Conservation (phyloP, 2,888 invertebrate species). For the Drosophila maculinotata region DNA sequence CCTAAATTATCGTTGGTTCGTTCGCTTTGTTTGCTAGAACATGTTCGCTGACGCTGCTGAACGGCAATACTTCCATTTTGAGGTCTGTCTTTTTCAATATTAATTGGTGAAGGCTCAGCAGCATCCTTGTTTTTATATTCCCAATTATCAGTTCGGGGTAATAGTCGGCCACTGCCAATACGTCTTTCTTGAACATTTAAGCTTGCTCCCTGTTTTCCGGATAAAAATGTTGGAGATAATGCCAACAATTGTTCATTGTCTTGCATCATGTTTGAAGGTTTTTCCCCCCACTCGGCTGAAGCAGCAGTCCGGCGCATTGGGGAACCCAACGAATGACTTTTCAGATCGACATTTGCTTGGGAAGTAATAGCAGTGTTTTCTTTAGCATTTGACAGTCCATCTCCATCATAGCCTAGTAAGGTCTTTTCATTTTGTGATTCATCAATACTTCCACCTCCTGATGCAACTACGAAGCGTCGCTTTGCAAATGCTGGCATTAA, state of each 20-base stretch:
- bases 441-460: conserved; percentile 17
- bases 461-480: conserved; percentile 68
- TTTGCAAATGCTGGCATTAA: conserved; percentile 85
- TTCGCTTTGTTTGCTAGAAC: conserved; percentile 38
- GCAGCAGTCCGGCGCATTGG: conserved; percentile 10
- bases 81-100: conserved; percentile 45
- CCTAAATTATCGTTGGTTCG: conserved; percentile 29
- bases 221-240: conserved; percentile 53
- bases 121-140: conserved; percentile 83
- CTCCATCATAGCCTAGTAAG: conserved; percentile 26
- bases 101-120: conserved; percentile 21
- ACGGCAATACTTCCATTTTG: conserved; percentile 34
- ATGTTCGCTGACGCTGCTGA: conserved; percentile 53
- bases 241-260: conserved; percentile 48
- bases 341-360: conserved; percentile 5
- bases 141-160: conserved; percentile 87
- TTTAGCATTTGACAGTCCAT: neutral
- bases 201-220: conserved; percentile 35
- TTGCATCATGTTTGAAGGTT: conserved; percentile 12
- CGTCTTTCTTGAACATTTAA: conserved; percentile 86
- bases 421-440: conserved; percentile 46
- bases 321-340: conserved; percentile 10
- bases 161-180: conserved; percentile 94
- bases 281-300: conserved; percentile 50
- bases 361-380: conserved; percentile 3